Evolutionary conservation across 2,888 invertebrate genomes (phyloP), one percentile per base, ranked within the genome.

Genomic region (Pandemis corylana): DNA sequence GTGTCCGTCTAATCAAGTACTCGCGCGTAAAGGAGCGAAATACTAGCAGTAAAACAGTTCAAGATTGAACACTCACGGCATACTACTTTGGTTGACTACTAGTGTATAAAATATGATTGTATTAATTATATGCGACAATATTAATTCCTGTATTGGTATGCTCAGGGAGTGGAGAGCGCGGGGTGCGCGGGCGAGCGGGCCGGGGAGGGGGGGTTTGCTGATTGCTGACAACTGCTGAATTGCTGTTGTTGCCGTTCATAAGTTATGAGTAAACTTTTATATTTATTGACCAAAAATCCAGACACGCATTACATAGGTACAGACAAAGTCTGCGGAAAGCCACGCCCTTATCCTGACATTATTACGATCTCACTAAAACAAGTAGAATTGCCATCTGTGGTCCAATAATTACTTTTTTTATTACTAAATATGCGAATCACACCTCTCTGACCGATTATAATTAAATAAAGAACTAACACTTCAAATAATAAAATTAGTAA

Each of bases 191-290:
- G 90, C 85, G 90, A 89, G 83, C 90, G 89, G 90, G 90, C 91
- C 90, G 89, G 87, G 84, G 83, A 85, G 83, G 88, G 88, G 88
- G 93, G 91, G 89, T 87, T 89, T 88, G 93, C 93, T 85, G 94
- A 87, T 89, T 90, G 92, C 93, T 91, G 93, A 93, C 94, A 94
- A 92, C 93, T 90, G 92, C 93, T 91, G 93, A 90, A 88, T 91
- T 93, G 93, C 94, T 88, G 94, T 93, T 93, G 93, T 93, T 92
- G 94, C 93, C 81, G 94, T 91, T 83, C 88, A 87, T 90, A 93
- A 94, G 94, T 94, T 94, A 94, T 94, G 94, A 94, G 93, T 94
- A 93, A 93, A 89, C 86, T 90, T 94, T 93, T 91, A 89, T 93
- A 83, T 89, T 89, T 90, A 90, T 92, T 91, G 91, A 90, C 85